Percentiles rank a stretch among this genome's conserved stretches.
Evolutionary conservation across 2,113 vertebrate species (phyloP).

Genomic region (Istiophorus platypterus): DNA sequence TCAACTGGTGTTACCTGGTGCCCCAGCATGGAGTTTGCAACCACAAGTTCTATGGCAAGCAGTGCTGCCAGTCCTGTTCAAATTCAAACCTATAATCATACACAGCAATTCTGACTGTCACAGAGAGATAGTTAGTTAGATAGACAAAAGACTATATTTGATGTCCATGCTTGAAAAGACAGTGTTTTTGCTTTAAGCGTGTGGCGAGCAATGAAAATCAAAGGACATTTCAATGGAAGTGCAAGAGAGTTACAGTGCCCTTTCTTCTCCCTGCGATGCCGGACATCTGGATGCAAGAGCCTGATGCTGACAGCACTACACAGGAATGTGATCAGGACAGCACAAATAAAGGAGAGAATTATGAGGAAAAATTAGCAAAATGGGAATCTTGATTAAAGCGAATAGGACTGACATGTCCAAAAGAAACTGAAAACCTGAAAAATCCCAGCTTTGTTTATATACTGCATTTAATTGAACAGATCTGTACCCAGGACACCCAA

Average conservation of each 20-base stretch:
- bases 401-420: constrained; percentile 50
- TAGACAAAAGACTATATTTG: constrained; percentile 57
- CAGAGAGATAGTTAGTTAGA: constrained; percentile 46
- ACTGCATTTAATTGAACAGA: constrained; percentile 49
- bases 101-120: constrained; percentile 28
- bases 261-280: constrained; percentile 68
- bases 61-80: constrained; percentile 90
- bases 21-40: constrained; percentile 88
- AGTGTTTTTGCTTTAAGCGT: constrained; percentile 54
- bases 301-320: constrained; percentile 51
- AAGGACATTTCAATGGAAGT: constrained; percentile 58
- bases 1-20: constrained; percentile 90
- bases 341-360: constrained; percentile 51
- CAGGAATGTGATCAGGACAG: constrained; percentile 63
- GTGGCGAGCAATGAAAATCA: constrained; percentile 66
- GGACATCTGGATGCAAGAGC: constrained; percentile 76
- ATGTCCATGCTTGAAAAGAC: constrained; percentile 58
- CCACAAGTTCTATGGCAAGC: constrained; percentile 89
- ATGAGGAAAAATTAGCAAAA: constrained; percentile 49
- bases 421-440: constrained; percentile 62
- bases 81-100: constrained; percentile 85
- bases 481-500: constrained; percentile 44
- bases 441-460: constrained; percentile 64
- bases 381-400: constrained; percentile 54
- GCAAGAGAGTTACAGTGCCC: constrained; percentile 48